Base-by-base conservation (phyloP, 1,140 invertebrate species). In the Streblospio benedicti region DNA sequence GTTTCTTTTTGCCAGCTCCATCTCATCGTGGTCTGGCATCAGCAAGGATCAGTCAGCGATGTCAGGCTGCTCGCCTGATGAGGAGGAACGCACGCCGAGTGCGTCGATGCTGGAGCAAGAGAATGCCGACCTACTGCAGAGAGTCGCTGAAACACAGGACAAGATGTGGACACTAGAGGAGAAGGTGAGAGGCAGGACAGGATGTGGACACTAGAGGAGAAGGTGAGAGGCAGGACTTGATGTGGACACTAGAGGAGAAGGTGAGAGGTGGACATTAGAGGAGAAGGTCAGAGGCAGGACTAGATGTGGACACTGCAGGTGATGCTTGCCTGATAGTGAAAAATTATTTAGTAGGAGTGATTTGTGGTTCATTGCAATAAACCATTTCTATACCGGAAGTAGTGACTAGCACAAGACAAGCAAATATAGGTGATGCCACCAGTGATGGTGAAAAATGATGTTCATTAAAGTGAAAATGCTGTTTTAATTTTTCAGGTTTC, bases 121-220 rank as follows among this genome's bases (percentile, higher is more conserved):
- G 61, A 74, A 80, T 55, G 69, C 66, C 31, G 76, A 77, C 18
- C 66, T 82, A 18, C 57, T 82, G 9, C 66, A 66, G 6, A 72
- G 80, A 50, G 50, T 83, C 4, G 70, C 75, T 20, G 60, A 65
- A 12, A 59, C 82, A 5, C 81, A 82, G 63, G 75, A 82, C 63
- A 73, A 82, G 47, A 82, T 81, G 35, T 81, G 80, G 78, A 69
- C 67, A 33, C 60, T 83, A 23, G 81, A 82, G 57, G 82, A 83
- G 64, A 79, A 79, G 68, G 78, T 79, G 28, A 57, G 14, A n/a
- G n/a, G n/a, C 81, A 82, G 63, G 75, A 82, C 63, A 73, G 82
- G 47, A 82, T 81, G 35, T 81, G 80, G 78, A 69, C 67, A 33
- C 60, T 83, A 23, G 81, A 82, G 57, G 82, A 83, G 64, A 79